phyloP scores from a whole-genome alignment of 2,113 vertebrate species.

The Suricata suricatta region DNA sequence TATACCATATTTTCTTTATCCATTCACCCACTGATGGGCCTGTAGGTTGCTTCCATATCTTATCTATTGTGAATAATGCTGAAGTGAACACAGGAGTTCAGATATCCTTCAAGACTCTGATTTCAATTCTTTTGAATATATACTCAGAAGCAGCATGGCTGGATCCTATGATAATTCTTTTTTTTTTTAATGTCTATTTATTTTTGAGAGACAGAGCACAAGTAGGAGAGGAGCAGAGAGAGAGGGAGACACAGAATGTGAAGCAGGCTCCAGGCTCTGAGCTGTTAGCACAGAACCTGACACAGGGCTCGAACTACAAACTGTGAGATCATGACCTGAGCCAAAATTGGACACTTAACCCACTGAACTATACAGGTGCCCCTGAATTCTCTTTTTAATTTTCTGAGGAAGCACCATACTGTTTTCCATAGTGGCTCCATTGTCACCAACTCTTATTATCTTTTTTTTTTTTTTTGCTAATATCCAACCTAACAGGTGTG shows the following conservation, averaged over 20 bases:
- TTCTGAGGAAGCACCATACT: background rate
- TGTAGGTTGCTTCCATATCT: background rate
- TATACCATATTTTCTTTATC: background rate
- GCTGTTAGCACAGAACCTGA: too few species aligned
- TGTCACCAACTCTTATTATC: background rate
- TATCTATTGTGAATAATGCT: background rate
- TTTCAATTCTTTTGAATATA: background rate
- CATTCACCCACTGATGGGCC: background rate
- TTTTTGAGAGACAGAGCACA: too few species aligned
- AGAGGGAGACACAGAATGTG: too few species aligned
- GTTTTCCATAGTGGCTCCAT: background rate
- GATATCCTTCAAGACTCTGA: background rate
- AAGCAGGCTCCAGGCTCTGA: too few species aligned
- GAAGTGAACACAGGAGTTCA: background rate
- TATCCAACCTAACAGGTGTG: background rate
- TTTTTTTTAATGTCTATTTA: background rate
- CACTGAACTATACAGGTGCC: too few species aligned
- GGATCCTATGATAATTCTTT: background rate
- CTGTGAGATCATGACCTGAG: too few species aligned
- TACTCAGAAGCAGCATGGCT: background rate
- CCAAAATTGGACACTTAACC: too few species aligned
- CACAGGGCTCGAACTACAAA: accelerated
- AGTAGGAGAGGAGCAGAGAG: too few species aligned
- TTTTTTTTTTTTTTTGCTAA: background rate
- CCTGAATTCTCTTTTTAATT: background rate